Evolutionary conservation across 2,797 vertebrate species (phyloP), one percentile per base, ranked within the genome.

Genomic region (Gila robusta): DNA sequence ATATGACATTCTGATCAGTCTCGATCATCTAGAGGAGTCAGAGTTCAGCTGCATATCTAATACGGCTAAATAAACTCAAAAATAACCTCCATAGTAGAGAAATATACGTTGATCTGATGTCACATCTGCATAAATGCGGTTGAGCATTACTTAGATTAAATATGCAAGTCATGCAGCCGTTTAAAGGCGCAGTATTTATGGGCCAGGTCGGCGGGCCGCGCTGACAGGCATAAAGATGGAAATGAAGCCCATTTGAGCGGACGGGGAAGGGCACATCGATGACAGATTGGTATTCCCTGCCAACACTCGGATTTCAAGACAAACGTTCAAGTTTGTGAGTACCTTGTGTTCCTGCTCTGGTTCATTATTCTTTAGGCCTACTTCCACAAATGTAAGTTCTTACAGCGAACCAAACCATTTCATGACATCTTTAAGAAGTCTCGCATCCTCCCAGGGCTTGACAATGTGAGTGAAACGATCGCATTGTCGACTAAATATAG

Each of bases 111-210:
- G 32, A 56, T 77, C 35, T 16, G 49, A 77, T n/a, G 11, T 56
- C 35, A n/a, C 28, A 23, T 69, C 64, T 16, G 6, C 4, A 21
- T 37, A 21, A 69, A 49, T 71, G 64, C 28, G 14, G 26, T 8
- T 8, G 64, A 17, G 64, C 14, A 32, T 32, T 62, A 70, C 47
- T 64, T 26, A 14, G 52, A 89, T 76, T 79, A 79, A 86, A 93
- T 90, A 87, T 74, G 76, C 83, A 64, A 82, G 39, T 89, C 73
- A 82, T 88, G 85, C 59, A 80, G 78, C 39, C 79, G 59, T 84
- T 91, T 86, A 82, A 35, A 71, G 62, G 89, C 88, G 84, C 85
- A 89, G 90, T 89, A 92, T 91, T 91, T 88, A 94, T 92, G 87
- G 44, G 64, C 84, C 70, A 23, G 81, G 90, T 82, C 44, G 79